Percentiles rank a stretch among this genome's conserved stretches.
These are phyloP conservation scores for Chrysogorgia sp. DNA, from an alignment of 92 coral and sea anemone genomes.

Conservation along the genomic window DNA sequence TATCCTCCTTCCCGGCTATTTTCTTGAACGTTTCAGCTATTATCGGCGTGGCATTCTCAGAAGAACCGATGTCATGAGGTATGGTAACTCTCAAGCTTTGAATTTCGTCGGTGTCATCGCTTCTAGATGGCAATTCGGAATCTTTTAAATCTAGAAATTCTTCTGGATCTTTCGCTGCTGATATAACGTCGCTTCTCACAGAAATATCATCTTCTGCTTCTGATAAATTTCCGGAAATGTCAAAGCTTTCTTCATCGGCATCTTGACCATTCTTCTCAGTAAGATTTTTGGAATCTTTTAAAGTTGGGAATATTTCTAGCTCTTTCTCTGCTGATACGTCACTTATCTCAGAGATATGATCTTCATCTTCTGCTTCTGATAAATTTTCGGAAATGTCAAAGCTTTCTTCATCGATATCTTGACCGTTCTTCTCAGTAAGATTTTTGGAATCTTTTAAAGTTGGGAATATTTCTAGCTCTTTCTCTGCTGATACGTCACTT, in stretches of 20 bases:
- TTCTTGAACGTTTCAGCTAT: not conserved
- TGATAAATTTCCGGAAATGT: constrained; percentile 5
- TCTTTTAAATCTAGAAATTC: too few species aligned
- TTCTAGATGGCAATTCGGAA: too few species aligned
- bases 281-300: too few species aligned
- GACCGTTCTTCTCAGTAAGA: too few species aligned
- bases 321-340: not conserved
- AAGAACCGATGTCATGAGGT: not conserved
- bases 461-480: not conserved
- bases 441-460: not conserved
- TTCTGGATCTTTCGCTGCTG: not conserved
- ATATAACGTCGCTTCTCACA: not conserved
- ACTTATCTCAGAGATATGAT: constrained; percentile 2
- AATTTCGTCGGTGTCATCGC: too few species aligned
- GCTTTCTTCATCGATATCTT: too few species aligned
- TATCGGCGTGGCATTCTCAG: not conserved
- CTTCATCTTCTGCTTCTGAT: not conserved
- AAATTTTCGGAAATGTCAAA: constrained; percentile 10
- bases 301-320: too few species aligned
- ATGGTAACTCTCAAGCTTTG: too few species aligned
- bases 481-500: not conserved
- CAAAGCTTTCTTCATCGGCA: too few species aligned
- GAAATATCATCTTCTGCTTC: not conserved
- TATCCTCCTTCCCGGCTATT: constrained; percentile 62
- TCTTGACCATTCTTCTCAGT: too few species aligned